These are phyloP conservation scores for Paragorgia papillata DNA, from an alignment of 92 coral and sea anemone species.

Conservation along the genomic window DNA sequence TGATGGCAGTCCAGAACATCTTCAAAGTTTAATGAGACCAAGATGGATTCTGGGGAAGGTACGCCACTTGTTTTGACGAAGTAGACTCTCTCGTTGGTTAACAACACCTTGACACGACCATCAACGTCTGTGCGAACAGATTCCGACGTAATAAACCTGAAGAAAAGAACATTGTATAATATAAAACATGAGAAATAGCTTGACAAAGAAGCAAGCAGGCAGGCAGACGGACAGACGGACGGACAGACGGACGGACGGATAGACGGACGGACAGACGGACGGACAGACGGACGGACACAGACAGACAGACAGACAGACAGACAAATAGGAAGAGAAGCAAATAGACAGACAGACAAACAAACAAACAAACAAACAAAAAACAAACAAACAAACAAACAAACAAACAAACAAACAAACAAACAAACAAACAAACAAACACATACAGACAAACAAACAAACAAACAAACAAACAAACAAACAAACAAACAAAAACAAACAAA, in stretches of 20 bases:
- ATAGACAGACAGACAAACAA: too few species aligned
- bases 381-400: too few species aligned
- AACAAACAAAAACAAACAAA: background rate
- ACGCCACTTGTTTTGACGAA: conserved; percentile 94
- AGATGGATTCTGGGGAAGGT: conserved; percentile 97
- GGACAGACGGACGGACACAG: too few species aligned
- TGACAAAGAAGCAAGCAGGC: too few species aligned
- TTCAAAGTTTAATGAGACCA: conserved; percentile 77
- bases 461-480: too few species aligned
- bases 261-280: background rate
- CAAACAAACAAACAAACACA: background rate
- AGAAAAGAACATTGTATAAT: background rate
- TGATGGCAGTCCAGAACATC: conserved; percentile 96
- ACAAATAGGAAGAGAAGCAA: background rate
- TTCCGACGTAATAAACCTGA: conserved; percentile 90
- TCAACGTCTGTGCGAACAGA: conserved; percentile 92
- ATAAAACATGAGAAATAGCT: background rate
- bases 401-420: too few species aligned
- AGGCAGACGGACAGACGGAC: too few species aligned
- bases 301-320: too few species aligned
- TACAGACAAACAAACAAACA: background rate
- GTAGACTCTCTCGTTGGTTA: conserved; percentile 92
- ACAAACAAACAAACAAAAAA: background rate
- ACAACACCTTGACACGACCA: conserved; percentile 87
- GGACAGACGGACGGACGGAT: too few species aligned